These are phyloP conservation scores for Craterocephalus amniculus DNA, from an alignment of 2,797 vertebrate species.

Conservation along the genomic window DNA sequence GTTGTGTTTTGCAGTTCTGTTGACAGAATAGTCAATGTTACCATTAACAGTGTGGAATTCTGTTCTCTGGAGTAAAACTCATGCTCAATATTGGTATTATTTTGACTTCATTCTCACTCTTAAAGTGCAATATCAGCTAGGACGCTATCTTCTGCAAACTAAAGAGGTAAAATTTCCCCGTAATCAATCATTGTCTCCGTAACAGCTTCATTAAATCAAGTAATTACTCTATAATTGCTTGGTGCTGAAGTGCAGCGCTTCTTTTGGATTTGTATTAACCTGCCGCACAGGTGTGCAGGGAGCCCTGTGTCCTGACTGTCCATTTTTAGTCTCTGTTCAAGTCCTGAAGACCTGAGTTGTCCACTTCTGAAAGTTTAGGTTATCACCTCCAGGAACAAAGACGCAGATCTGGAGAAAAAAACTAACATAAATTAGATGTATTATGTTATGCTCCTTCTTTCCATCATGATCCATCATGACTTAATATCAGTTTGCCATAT, in stretches of 20 bases:
- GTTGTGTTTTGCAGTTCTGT: neutral
- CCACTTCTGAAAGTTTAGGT: slow-evolving; percentile 28
- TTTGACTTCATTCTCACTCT: slow-evolving; percentile 1
- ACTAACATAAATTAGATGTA: slow-evolving; percentile 48
- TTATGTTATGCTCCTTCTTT: slow-evolving; percentile 27
- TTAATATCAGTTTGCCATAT: slow-evolving; percentile 58
- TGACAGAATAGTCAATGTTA: neutral
- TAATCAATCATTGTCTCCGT: slow-evolving; percentile 56
- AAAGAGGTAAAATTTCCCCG: slow-evolving; percentile 25
- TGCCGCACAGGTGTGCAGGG: slow-evolving; percentile 39
- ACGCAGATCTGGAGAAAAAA: neutral
- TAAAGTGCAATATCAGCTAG: slow-evolving; percentile 15
- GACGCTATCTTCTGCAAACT: slow-evolving; percentile 42
- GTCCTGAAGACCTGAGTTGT: slow-evolving; percentile 7
- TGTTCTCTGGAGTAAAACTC: slow-evolving; percentile 8
- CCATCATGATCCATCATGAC: slow-evolving; percentile 53
- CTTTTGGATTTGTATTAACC: slow-evolving; percentile 49
- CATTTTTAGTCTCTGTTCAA: neutral
- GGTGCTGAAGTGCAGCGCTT: slow-evolving; percentile 50
- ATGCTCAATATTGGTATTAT: slow-evolving; percentile 9
- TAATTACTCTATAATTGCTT: slow-evolving; percentile 67
- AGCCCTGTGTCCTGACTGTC: slow-evolving; percentile 17
- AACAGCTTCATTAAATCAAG: slow-evolving; percentile 59
- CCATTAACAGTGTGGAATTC: neutral
- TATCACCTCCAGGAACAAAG: slow-evolving; percentile 30